phyloP scores from a whole-genome alignment of 2,797 vertebrate species.

The Trichosurus vulpecula region DNA sequence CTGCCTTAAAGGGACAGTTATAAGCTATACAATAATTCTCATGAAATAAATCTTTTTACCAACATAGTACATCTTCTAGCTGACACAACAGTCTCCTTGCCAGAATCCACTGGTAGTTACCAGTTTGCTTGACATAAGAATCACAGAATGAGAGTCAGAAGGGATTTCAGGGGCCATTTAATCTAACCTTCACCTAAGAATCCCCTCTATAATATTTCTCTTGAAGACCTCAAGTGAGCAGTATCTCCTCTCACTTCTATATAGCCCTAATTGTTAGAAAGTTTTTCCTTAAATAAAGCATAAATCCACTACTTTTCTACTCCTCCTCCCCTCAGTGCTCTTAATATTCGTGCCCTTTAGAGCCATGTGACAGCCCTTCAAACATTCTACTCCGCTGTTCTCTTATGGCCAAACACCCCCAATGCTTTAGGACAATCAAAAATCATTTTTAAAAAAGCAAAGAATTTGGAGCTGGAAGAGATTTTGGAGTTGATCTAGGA shows the following conservation, averaged over 20 bases:
- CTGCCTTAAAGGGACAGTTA: background rate
- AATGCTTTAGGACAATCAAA: background rate
- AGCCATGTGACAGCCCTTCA: background rate
- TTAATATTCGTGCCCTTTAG: background rate
- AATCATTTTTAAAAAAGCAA: background rate
- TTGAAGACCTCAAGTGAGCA: background rate
- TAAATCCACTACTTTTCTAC: background rate
- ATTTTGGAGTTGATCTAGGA: background rate
- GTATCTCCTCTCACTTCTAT: background rate
- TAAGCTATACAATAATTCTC: background rate
- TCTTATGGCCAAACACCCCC: background rate
- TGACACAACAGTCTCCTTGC: background rate
- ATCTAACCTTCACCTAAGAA: background rate
- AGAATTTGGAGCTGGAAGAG: background rate
- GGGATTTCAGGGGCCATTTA: background rate
- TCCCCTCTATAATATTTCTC: background rate
- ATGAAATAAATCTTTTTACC: background rate
- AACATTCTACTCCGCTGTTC: background rate
- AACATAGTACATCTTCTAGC: background rate
- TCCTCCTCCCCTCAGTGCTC: background rate
- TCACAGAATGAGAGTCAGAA: background rate
- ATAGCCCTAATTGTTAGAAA: background rate
- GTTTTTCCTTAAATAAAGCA: background rate
- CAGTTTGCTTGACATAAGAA: background rate
- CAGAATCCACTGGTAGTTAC: background rate